A percentile compares a stretch with the other conserved stretches of the same genome.
phyloP scores from a whole-genome alignment of 2,888 invertebrate species.

The Drosophila histrio region DNA sequence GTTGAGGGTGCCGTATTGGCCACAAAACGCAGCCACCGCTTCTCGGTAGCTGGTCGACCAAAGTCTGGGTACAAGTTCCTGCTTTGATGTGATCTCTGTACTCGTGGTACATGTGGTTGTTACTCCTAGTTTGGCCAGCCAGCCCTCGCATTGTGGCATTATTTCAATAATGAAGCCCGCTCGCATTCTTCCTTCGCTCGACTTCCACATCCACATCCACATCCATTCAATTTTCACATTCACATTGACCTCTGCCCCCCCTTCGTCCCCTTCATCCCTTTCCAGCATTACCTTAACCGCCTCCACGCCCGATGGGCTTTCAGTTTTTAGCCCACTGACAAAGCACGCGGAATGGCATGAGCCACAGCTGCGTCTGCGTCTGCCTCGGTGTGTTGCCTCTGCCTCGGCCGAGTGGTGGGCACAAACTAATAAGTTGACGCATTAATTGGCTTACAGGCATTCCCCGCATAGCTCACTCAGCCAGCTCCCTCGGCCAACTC shows the following conservation, averaged over 20 bases:
- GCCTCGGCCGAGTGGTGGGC: slow-evolving; percentile 29
- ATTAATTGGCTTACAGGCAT: slow-evolving; percentile 76
- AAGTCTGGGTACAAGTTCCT: slow-evolving; percentile 10
- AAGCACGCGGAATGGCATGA: slow-evolving; percentile 68
- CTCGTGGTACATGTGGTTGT: slow-evolving; percentile 48
- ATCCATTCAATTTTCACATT: neutral
- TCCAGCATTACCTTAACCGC: slow-evolving; percentile 1
- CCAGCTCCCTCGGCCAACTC: slow-evolving; percentile 4
- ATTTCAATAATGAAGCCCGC: slow-evolving; percentile 73
- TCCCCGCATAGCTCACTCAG: slow-evolving; percentile 52
- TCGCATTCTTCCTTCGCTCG: slow-evolving; percentile 39
- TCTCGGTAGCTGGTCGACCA: slow-evolving; percentile 29
- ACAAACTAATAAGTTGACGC: slow-evolving; percentile 75
- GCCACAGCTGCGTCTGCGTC: slow-evolving; percentile 44
- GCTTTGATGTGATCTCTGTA: slow-evolving; percentile 68
- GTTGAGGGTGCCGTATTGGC: slow-evolving; percentile 59
- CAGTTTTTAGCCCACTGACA: slow-evolving; percentile 36
- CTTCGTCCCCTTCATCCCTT: too few relatives aligned
- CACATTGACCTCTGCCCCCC: slow-evolving; percentile 15
- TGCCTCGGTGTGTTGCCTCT: neutral
- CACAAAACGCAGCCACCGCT: slow-evolving; percentile 57
- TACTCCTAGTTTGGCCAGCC: slow-evolving; percentile 36
- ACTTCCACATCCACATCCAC: slow-evolving; percentile 17
- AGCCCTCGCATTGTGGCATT: slow-evolving; percentile 51
- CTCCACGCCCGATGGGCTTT: slow-evolving; percentile 33